Base-by-base conservation (phyloP, 2,797 vertebrate genomes). In the Crossoptilon crossoptilon region DNA sequence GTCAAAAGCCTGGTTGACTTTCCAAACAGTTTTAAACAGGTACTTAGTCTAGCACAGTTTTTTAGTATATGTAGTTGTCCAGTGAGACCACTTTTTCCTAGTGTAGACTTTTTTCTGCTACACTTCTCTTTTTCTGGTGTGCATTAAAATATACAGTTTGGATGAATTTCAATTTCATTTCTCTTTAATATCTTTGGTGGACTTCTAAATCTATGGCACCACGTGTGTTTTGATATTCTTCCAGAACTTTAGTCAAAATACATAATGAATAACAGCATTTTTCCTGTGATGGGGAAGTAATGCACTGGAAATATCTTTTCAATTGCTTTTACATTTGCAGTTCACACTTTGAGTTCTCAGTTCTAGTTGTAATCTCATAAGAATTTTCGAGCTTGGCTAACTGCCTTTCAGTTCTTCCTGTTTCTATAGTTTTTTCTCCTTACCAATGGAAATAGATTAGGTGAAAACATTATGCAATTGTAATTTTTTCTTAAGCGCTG, bases 1-100 rank as follows among this genome's bases (percentile, higher is more conserved):
- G 15, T 93, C 64, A 72, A 67, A 84, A 67, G 24, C 27, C 12
- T 69, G n/a, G n/a, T 41, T 75, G 67, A 69, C 14, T 83, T 83
- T 59, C 85, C 27, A 49, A 7, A 9, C 13, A 21, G n/a, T 59
- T 74, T 80, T 53, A 46, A 51, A 73, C 6, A 70, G 31, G 4
- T 59, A 2, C 6, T 87, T 91, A 33, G 24, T 78, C 16, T 27
- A 23, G 14, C 67, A 23, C 41, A 51, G 77, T 39, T 68, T 77
- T 11, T 49, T 62, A 74, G 26, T 85, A 46, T 37, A n/a, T 3
- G 4, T 33, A 19, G 6, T 8, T 6, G 1, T 59, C 27, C 51
- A 3, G 4, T 11, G 5, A 43, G 21, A 29, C 48, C 46, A 0
- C 11, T 46, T 81, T 63, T 73, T 73, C 18, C 14, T 66, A 19